Base-by-base conservation (phyloP, 2,888 invertebrate genomes). In the Ichneumoninae sp. region DNA sequence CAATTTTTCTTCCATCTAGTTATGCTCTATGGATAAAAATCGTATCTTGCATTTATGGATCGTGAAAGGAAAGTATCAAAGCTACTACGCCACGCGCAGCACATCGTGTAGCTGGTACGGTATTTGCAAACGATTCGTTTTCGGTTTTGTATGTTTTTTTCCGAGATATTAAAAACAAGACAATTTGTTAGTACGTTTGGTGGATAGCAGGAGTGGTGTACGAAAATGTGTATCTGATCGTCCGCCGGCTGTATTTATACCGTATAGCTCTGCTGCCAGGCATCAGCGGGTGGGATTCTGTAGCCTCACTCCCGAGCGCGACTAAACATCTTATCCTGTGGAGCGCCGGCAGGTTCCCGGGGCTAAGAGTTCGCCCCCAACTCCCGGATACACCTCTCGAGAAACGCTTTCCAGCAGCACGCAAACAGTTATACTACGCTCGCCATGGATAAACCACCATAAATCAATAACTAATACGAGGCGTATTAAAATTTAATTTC, bases 401-500 rank as follows among this genome's bases (percentile, higher is more conserved):
- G 65, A 65, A 70, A 50, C 54, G 50, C 69, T 75, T 65, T 52
- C 47, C 52, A 47, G 54, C 40, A 26, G 70, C 69, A 70, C 22
- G 60, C 60, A 40, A 78, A 63, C 68, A 47, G 44, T 52, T 54
- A 69, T 36, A 22, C 54, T 3, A 2, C 26, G 63, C 77, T 54
- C 75, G 70, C 65, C n/a, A 44, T 60, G 79, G 10, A 80, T 81
- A 68, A 77, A 50, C 71, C 80, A 77, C 89, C 87, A 88, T 88
- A 90, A 89, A 92, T 92, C 90, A 90, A 90, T 91, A 92, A 90
- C 91, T 91, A 91, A 91, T 90, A 89, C 87, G 89, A 85, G 88
- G 88, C 89, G 87, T 90, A 92, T 91, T 91, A 91, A 92, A 92
- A 92, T 91, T 92, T 91, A 90, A 91, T 92, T 91, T 87, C 87